Conservation (phyloP, 2,888 invertebrate species). For the Bellardia bayeri region DNA sequence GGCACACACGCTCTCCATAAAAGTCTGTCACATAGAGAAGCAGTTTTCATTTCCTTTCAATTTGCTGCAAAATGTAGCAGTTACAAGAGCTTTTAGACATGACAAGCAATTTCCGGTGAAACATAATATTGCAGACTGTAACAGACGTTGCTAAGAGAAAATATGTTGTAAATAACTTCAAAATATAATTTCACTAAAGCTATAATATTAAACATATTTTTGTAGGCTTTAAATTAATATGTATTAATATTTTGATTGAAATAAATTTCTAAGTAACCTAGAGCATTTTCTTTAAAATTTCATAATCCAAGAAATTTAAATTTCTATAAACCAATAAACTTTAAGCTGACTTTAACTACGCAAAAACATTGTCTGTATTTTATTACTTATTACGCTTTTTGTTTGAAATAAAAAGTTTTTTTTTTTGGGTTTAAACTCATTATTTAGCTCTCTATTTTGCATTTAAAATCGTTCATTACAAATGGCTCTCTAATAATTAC, state of each 20-base stretch:
- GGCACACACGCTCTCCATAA: background rate
- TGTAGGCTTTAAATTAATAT: too few relatives aligned
- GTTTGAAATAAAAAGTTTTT: background rate
- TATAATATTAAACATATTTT: background rate
- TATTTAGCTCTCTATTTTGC: background rate
- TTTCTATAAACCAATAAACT: background rate
- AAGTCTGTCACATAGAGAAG: background rate
- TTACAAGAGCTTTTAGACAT: slow-evolving; percentile 16
- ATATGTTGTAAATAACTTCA: background rate
- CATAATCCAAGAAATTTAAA: background rate
- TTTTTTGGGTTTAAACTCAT: background rate
- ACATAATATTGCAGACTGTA: background rate
- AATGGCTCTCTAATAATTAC: slow-evolving; percentile 40
- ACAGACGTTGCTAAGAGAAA: background rate
- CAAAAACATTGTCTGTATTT: background rate
- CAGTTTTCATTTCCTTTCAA: slow-evolving; percentile 43
- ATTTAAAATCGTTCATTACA: background rate
- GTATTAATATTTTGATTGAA: background rate
- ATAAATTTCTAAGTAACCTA: background rate
- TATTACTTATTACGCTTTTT: background rate
- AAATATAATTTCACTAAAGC: background rate
- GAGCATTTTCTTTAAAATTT: background rate
- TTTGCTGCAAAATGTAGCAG: slow-evolving; percentile 21
- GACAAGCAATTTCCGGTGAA: slow-evolving; percentile 50
- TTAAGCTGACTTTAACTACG: too few relatives aligned